phyloP scores from a whole-genome alignment of 2,888 invertebrate genomes.

The Xestia sexstrigata region DNA sequence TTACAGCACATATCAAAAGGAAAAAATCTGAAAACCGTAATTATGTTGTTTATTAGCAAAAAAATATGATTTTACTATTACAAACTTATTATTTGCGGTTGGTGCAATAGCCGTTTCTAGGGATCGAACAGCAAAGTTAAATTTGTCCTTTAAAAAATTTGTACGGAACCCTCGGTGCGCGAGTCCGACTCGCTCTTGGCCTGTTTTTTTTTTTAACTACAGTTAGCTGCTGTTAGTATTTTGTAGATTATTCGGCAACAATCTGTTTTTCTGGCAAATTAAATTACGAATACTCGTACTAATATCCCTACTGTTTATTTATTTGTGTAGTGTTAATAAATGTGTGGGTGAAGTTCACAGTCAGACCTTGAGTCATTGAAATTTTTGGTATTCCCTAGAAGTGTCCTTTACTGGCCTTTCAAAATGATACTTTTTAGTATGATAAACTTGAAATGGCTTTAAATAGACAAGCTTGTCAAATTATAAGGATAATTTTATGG shows the following conservation, averaged over 20 bases:
- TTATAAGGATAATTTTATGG: conserved; percentile 27
- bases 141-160: too few relatives aligned
- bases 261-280: background rate
- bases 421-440: conserved; percentile 2
- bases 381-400: background rate
- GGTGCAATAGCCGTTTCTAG: too few relatives aligned
- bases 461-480: conserved; percentile 28
- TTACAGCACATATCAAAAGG: too few relatives aligned
- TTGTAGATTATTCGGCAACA: background rate
- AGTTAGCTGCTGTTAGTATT: background rate
- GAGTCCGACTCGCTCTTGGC: too few relatives aligned
- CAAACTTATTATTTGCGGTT: too few relatives aligned
- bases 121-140: too few relatives aligned
- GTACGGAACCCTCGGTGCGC: too few relatives aligned
- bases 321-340: background rate
- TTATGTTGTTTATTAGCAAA: too few relatives aligned
- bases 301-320: background rate
- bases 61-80: too few relatives aligned
- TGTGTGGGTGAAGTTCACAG: conserved; percentile 35
- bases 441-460: conserved; percentile 12
- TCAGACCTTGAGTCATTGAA: conserved; percentile 13
- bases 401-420: conserved; percentile 15
- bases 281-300: background rate
- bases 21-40: too few relatives aligned
- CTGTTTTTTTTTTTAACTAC: background rate